These are phyloP conservation scores for Madoqua kirkii DNA, from an alignment of 2,113 vertebrate genomes.

Conservation along the genomic window DNA sequence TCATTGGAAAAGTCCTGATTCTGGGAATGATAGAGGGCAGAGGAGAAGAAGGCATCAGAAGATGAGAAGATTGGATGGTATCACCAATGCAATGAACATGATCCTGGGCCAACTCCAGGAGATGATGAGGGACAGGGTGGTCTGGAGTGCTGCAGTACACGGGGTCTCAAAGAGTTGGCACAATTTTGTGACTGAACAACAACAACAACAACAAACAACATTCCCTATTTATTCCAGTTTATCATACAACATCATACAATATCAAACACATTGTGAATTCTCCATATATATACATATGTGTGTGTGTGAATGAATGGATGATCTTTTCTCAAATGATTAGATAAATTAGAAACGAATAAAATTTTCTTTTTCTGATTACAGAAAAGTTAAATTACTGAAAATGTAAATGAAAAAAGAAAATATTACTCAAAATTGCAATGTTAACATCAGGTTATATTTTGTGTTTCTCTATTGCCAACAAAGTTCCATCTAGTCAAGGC, in stretches of 20 bases:
- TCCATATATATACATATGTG: neutral
- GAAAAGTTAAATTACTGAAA: neutral
- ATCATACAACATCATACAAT: neutral
- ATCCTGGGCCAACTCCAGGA: neutral
- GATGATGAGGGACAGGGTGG: neutral
- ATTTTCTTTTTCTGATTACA: neutral
- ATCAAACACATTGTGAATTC: neutral
- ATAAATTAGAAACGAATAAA: neutral
- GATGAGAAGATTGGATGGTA: neutral
- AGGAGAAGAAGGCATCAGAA: neutral
- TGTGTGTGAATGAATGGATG: neutral
- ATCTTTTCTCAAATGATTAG: neutral
- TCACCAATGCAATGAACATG: neutral
- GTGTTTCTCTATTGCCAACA: neutral
- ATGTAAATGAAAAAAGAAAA: neutral
- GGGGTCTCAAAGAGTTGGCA: neutral
- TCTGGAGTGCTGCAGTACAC: neutral
- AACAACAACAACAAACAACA: neutral
- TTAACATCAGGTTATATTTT: neutral
- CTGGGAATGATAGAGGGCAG: neutral
- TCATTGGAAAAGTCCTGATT: neutral
- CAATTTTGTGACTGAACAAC: neutral
- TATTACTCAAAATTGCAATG: neutral
- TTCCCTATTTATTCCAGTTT: fast-evolving
- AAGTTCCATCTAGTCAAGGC: too few species aligned